phyloP scores from a whole-genome alignment of 2,888 invertebrate genomes.

The Tuberolachnus salignus region DNA sequence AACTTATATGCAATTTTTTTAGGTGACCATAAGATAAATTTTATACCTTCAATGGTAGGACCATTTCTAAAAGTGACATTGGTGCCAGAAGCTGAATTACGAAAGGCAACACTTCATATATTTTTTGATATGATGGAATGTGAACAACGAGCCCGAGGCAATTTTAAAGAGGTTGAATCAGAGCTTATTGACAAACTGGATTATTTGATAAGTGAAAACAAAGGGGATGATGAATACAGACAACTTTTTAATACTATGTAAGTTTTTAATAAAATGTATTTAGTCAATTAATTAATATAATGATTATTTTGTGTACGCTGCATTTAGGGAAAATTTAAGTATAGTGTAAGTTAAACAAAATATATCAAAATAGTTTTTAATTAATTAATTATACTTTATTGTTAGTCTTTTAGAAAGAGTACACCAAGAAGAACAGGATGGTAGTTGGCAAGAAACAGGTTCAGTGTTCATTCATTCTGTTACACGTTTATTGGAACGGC shows the following conservation, averaged over 20 bases:
- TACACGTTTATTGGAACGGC: slow-evolving; percentile 82
- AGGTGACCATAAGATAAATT: slow-evolving; percentile 84
- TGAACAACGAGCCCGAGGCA: slow-evolving; percentile 81
- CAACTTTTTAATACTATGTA: slow-evolving; percentile 94
- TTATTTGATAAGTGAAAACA: slow-evolving; percentile 88
- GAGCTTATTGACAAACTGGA: slow-evolving; percentile 93
- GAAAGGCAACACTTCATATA: slow-evolving; percentile 88
- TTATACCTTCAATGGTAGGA: slow-evolving; percentile 91
- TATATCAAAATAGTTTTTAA: background rate
- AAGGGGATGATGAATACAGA: slow-evolving; percentile 91
- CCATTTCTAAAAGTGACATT: slow-evolving; percentile 92
- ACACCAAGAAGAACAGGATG: slow-evolving; percentile 73
- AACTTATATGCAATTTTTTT: slow-evolving; percentile 57
- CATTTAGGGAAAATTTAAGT: slow-evolving; percentile 41
- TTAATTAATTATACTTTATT: slow-evolving; percentile 35
- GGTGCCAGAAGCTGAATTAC: slow-evolving; percentile 82
- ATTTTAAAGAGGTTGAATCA: slow-evolving; percentile 88
- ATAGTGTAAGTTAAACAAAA: slow-evolving; percentile 34
- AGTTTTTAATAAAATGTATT: slow-evolving; percentile 65
- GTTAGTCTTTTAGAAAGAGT: slow-evolving; percentile 82
- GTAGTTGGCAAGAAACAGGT: slow-evolving; percentile 90
- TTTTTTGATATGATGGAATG: slow-evolving; percentile 96
- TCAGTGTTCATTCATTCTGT: slow-evolving; percentile 91
- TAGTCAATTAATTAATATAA: background rate
- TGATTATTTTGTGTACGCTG: slow-evolving; percentile 39